Conservation (phyloP, 2,888 invertebrate genomes). For the Hemicrepidius hirtus region DNA sequence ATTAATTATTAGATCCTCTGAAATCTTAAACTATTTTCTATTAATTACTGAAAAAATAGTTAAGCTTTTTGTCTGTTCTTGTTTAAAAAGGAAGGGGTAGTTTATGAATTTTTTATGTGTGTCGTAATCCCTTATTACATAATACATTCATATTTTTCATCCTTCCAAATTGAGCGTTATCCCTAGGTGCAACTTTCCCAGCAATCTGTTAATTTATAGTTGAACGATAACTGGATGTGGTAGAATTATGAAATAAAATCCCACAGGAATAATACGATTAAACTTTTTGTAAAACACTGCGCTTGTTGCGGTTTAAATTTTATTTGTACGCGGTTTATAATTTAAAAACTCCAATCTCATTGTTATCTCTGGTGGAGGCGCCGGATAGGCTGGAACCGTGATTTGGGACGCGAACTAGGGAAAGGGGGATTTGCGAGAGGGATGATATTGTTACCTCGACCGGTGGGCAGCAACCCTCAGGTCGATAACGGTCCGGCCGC, state of each 20-base stretch:
- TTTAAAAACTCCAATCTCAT: conserved; percentile 60
- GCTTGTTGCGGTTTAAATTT: conserved; percentile 62
- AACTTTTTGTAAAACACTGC: conserved; percentile 61
- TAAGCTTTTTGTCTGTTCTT: too few species aligned
- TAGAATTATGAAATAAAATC: conserved; percentile 65
- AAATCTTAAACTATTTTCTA: too few species aligned
- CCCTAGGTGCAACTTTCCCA: conserved; percentile 57
- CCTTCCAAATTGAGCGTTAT: conserved; percentile 48
- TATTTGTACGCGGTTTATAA: conserved; percentile 62
- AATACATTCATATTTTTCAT: conserved; percentile 45
- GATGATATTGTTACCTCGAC: conserved; percentile 68
- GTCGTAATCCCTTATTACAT: conserved; percentile 4
- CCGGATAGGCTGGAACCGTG: conserved; percentile 57
- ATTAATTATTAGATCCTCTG: too few species aligned
- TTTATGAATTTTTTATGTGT: neutral
- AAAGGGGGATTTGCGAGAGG: conserved; percentile 58
- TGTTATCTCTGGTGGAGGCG: conserved; percentile 58
- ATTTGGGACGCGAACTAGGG: conserved; percentile 50
- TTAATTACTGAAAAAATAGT: too few species aligned
- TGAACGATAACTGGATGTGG: conserved; percentile 58
- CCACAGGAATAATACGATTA: conserved; percentile 65
- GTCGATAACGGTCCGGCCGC: conserved; percentile 62
- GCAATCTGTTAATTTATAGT: conserved; percentile 58
- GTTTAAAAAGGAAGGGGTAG: too few species aligned
- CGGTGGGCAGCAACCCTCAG: conserved; percentile 63